Base-by-base conservation (phyloP, 2,113 vertebrate genomes). In the Gymnobelideus leadbeateri region DNA sequence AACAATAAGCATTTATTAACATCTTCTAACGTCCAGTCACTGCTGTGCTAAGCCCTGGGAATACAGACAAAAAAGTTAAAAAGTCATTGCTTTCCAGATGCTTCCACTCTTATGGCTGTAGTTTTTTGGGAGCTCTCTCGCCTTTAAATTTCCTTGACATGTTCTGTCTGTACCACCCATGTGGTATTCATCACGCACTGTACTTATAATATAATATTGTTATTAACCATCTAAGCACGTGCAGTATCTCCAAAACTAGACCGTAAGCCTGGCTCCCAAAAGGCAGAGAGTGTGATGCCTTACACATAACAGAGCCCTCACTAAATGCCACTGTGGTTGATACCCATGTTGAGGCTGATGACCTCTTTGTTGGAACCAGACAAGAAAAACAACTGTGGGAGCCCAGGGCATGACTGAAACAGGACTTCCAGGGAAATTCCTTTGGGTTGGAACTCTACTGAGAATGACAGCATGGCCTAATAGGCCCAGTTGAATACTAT, bases 361-460 rank as follows among this genome's bases (percentile, higher is more conserved):
- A 92, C 68, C 47, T 97, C 89, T 94, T 16, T 10, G 31, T 96
- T 93, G 92, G 50, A 96, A 50, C 25, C 89, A 90, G 91, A 61
- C 89, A 90, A 31, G 92, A 92, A 12, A 51, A 61, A 90, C 84
- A 23, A 26, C 55, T 51, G 46, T 53, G 51, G 53, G 52, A 91
- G 54, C 23, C 52, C 8, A 55, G 53, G 31, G 50, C 61, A 47
- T 25, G 84, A 94, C 93, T 92, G 52, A 90, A 94, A 55, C 90
- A 91, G 92, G 96, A 92, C 50, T 98, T 96, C 98, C 93, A 96
- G 98, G 98, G 98, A 97, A 98, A 97, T 98, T 98, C 97, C 97
- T 97, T 96, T 95, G 94, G 77, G 90, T 89, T 95, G 93, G 94
- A 97, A 94, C 95, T 94, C 92, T 96, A 31, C 94, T 97, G 28